Evolutionary conservation across 2,113 vertebrate species (phyloP).

Genomic region (Eonycteris spelaea): DNA sequence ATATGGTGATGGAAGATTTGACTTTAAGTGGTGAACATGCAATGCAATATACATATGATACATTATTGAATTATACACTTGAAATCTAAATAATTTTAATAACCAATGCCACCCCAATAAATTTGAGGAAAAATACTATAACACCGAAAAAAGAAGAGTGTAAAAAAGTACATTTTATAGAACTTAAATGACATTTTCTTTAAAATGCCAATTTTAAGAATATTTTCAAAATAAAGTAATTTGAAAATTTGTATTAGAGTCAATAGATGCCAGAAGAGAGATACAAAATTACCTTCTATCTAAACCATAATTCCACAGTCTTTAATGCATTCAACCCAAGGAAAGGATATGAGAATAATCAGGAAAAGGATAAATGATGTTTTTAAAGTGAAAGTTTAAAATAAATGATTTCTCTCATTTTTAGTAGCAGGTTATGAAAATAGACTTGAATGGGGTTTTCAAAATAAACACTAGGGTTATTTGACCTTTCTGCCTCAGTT

Average conservation of each 20-base stretch:
- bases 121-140: no score
- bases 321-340: background rate
- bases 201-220: background rate
- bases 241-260: slow-evolving; percentile 10
- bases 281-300: slow-evolving; percentile 14
- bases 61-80: no score
- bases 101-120: no score
- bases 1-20: no score
- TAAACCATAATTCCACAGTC: background rate
- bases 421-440: background rate
- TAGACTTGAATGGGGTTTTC: background rate
- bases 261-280: background rate
- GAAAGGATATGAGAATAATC: background rate
- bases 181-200: background rate
- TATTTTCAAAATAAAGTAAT: slow-evolving; percentile 1
- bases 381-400: background rate
- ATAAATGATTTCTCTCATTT: background rate
- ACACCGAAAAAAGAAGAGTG: background rate
- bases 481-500: background rate
- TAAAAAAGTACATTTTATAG: background rate
- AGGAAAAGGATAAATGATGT: background rate
- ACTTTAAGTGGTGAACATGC: no score
- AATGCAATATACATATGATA: no score
- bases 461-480: background rate
- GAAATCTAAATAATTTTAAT: no score